These are phyloP conservation scores for Nephrotoma flavescens DNA, from an alignment of 2,888 invertebrate genomes.

Conservation along the genomic window DNA sequence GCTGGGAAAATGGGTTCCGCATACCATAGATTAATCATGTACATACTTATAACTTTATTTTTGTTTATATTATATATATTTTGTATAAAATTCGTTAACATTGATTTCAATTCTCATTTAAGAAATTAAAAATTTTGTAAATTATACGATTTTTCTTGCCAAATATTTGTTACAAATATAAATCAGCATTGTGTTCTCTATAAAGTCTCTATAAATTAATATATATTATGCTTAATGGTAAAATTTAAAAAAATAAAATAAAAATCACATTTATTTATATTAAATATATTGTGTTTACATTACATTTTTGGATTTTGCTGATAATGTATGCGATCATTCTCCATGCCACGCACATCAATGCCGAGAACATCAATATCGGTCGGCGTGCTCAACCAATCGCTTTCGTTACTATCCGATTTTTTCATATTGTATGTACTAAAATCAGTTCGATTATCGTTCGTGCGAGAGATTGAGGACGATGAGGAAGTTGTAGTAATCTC, in stretches of 20 bases:
- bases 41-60: neutral
- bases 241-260: neutral
- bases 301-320: neutral
- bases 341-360: constrained; percentile 19
- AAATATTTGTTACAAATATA: neutral
- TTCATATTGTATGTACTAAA: constrained; percentile 12
- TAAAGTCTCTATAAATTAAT: neutral
- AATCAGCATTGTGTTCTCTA: neutral
- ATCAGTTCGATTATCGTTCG: neutral
- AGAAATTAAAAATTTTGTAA: neutral
- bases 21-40: neutral
- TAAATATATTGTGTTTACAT: neutral
- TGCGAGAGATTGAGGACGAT: constrained; percentile 11
- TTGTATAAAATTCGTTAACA: neutral
- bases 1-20: no score
- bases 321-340: constrained; percentile 17
- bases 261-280: neutral
- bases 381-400: constrained; percentile 20
- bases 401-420: constrained; percentile 19
- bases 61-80: neutral
- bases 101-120: neutral
- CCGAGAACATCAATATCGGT: constrained; percentile 18
- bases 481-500: constrained; percentile 5
- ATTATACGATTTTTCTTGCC: neutral
- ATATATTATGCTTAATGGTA: neutral